Percentiles rank a stretch among this genome's conserved stretches.
These are phyloP conservation scores for Psilanteris sp. DNA, from an alignment of 1,140 invertebrate genomes.

Conservation along the genomic window DNA sequence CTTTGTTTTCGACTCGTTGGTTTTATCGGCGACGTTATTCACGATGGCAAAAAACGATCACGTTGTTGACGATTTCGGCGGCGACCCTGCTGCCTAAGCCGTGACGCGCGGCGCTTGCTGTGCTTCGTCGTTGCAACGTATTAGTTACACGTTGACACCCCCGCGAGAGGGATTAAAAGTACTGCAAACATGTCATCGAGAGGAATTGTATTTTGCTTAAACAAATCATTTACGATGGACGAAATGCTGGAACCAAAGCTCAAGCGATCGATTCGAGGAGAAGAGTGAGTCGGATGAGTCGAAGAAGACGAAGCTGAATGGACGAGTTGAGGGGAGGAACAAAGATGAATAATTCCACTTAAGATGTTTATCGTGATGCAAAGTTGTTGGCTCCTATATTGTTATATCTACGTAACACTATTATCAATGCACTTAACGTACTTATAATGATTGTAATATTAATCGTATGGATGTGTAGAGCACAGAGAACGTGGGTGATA, in stretches of 20 bases:
- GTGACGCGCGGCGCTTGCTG: constrained; percentile 5
- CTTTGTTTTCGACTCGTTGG: constrained; percentile 39
- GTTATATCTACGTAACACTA: constrained; percentile 62
- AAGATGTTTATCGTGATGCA: constrained; percentile 70
- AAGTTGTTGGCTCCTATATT: constrained; percentile 68
- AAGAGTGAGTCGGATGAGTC: no score
- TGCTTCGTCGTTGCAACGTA: constrained; percentile 3
- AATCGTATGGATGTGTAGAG: constrained; percentile 46
- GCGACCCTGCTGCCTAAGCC: not conserved
- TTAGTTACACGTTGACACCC: constrained; percentile 25
- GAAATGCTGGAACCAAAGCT: constrained; percentile 45
- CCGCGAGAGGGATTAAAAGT: constrained; percentile 22
- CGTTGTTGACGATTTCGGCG: constrained; percentile 24
- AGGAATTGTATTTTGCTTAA: constrained; percentile 59
- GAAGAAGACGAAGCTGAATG: constrained; percentile 3
- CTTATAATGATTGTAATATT: constrained; percentile 42
- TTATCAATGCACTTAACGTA: constrained; percentile 60
- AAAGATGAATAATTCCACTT: constrained; percentile 61
- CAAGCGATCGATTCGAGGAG: no score
- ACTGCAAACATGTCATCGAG: constrained; percentile 35
- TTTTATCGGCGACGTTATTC: constrained; percentile 27
- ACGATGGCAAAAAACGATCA: constrained; percentile 1
- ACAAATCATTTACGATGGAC: constrained; percentile 18
- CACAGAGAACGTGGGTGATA: constrained; percentile 24
- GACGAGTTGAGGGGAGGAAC: constrained; percentile 31